Conservation (phyloP, 2,888 invertebrate species). For the Muscina levida region DNA sequence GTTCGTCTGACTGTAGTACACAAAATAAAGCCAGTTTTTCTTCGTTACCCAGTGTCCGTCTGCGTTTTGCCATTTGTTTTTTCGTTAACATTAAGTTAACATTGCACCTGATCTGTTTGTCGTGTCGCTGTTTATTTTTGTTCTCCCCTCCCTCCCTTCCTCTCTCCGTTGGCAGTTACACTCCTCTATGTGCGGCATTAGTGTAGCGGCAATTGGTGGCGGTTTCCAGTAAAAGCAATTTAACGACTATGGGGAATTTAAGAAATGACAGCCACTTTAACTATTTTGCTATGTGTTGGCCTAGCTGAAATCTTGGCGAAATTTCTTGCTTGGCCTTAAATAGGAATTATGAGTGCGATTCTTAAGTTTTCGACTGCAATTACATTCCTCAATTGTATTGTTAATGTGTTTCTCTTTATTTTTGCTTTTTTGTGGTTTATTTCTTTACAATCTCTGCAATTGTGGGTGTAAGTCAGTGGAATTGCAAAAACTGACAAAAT, state of each 20-base stretch:
- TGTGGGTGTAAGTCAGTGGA: conserved; percentile 53
- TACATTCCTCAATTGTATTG: conserved; percentile 9
- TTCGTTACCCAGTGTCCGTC: conserved; percentile 42
- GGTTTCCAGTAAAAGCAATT: conserved; percentile 61
- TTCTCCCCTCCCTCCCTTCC: conserved; percentile 17
- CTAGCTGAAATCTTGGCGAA: conserved; percentile 5
- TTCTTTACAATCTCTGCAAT: not conserved
- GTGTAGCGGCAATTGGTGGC: conserved; percentile 55
- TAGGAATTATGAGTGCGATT: conserved; percentile 57
- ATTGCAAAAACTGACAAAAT: too few relatives aligned
- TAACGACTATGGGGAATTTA: conserved; percentile 62
- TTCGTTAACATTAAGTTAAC: conserved; percentile 23
- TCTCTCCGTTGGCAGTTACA: not conserved
- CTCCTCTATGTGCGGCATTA: not conserved
- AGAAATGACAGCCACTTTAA: conserved; percentile 64
- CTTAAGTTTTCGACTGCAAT: conserved; percentile 14
- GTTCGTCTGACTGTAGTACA: conserved; percentile 50
- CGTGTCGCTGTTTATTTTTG: conserved; percentile 54
- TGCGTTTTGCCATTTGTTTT: conserved; percentile 25
- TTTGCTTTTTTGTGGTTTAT: not conserved
- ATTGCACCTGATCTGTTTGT: conserved; percentile 65
- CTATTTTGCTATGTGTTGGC: conserved; percentile 38
- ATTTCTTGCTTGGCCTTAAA: conserved; percentile 15
- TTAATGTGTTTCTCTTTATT: conserved; percentile 16
- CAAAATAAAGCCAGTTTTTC: conserved; percentile 41